Base-by-base conservation (phyloP, 2,888 invertebrate genomes). In the Eupithecia centaureata region DNA sequence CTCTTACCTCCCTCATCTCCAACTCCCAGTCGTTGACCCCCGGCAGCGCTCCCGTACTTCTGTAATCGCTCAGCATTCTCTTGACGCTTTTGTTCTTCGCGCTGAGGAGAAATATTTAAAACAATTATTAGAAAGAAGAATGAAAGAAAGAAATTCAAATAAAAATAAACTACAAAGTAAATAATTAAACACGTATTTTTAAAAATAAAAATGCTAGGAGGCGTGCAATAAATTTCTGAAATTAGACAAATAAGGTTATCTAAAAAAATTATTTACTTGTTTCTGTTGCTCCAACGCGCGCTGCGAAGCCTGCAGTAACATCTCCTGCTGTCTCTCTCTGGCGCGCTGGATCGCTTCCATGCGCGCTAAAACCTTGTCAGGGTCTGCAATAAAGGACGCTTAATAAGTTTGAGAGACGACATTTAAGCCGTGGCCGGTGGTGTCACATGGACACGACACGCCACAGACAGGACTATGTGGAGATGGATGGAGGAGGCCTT, bases 291-390 rank as follows among this genome's bases (percentile, higher is more conserved):
- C 82, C 0, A 74, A 54, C 0, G 89, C 91, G 0, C 84, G 68
- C 70, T 72, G 79, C 0, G 92, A 91, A 1, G 85, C 89, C 1
- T 76, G 81, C 32, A 78, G 65, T 8, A 91, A 75, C 13, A 73
- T 13, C 42, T 76, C 73, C 56, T 91, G 92, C 61, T 91, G 92
- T 33, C 38, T 63, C 69, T 91, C 90, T 0, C 92, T 76, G 1
- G 91, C 91, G 2, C 83, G 82, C 74, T 88, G 88, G 2, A 91
- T 72, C 1, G 88, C 91, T 69, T 89, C 89, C 87, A 89, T 81
- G 0, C 89, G 86, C 0, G 86, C 85, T 1, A 87, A 71, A 0
- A 79, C 82, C 61, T 77, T 75, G 74, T 91, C 92, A 0, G 91
- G 91, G 63, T 92, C 92, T 91, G 79, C 0, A 61, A 32, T 32